Evolutionary conservation across 2,113 vertebrate species (phyloP).

Genomic region (Theristicus caerulescens): DNA sequence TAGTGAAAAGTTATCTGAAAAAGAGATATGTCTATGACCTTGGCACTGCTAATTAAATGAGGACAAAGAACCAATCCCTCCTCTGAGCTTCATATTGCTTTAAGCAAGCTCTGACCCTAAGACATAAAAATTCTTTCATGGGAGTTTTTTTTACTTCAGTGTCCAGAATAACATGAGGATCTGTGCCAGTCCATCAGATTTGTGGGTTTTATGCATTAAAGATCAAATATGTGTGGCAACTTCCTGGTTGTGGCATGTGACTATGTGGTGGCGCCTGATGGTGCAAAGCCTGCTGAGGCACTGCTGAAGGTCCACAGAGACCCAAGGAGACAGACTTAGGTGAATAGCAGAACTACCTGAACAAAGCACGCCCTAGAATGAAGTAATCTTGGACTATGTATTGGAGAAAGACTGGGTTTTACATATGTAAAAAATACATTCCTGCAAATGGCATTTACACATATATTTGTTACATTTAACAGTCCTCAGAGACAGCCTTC

Average conservation of each 20-base stretch:
- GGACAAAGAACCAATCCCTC: neutral
- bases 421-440: neutral
- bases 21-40: neutral
- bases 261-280: neutral
- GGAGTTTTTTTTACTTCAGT: neutral
- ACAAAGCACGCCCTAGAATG: neutral
- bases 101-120: neutral
- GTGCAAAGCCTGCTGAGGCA: neutral
- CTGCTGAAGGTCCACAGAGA: neutral
- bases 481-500: neutral
- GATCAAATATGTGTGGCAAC: neutral
- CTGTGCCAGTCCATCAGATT: neutral
- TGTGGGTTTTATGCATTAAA: neutral
- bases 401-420: neutral
- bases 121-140: neutral
- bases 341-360: neutral
- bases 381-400: neutral
- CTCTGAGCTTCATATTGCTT: neutral
- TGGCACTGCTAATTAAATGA: neutral
- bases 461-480: neutral
- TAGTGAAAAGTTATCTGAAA: neutral
- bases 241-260: neutral
- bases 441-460: neutral
- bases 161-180: neutral
- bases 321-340: neutral